Conservation (phyloP, 2,797 vertebrate genomes). For the Natrix natrix region DNA sequence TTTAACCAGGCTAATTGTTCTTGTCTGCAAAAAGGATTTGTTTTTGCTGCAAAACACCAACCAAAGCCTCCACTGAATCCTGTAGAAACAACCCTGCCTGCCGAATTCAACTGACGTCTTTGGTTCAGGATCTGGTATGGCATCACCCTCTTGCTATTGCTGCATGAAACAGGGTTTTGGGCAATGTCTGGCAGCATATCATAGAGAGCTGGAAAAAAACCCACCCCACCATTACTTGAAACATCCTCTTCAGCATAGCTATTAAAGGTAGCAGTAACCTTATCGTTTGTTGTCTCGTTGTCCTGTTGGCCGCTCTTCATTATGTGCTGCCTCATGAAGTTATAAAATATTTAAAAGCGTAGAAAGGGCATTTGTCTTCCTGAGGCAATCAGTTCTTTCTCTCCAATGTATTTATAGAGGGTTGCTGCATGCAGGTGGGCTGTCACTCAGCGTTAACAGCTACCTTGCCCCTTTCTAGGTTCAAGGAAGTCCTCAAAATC, state of each 20-base stretch:
- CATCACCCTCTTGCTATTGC: neutral
- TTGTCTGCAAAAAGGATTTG: neutral
- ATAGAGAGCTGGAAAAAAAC: neutral
- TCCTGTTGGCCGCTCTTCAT: neutral
- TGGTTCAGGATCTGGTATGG: neutral
- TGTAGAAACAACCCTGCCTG: neutral
- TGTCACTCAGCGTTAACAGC: neutral
- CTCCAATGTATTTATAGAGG: neutral
- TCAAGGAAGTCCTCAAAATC: neutral
- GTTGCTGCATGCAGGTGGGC: neutral
- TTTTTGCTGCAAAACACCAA: neutral
- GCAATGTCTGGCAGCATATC: neutral
- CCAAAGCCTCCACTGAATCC: neutral
- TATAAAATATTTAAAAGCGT: slow-evolving; percentile 18
- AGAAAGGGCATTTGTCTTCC: neutral
- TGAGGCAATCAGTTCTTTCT: neutral
- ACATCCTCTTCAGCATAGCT: no score
- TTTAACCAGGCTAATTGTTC: neutral
- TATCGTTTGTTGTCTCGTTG: neutral
- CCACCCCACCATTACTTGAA: neutral
- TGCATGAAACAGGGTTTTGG: neutral
- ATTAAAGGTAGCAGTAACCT: neutral
- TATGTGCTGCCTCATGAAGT: neutral
- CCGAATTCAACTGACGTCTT: neutral
- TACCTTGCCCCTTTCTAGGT: neutral